Percentiles rank a stretch among this genome's conserved stretches.
phyloP scores from a whole-genome alignment of 1,140 invertebrate genomes.

The Aricia agestis region DNA sequence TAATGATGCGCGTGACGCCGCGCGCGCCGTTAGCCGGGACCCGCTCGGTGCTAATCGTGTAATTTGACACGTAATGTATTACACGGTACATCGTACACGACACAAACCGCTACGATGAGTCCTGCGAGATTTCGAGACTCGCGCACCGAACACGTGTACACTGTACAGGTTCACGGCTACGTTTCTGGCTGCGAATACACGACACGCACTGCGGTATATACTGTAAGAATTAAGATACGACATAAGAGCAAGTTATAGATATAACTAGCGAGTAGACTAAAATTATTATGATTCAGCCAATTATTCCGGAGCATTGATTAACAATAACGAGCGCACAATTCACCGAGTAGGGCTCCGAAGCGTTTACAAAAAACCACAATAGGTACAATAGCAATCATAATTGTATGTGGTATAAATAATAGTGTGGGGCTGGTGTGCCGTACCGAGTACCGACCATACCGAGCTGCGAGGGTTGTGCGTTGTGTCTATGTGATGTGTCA shows the following conservation, averaged over 20 bases:
- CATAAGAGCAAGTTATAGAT: no score
- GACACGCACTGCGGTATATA: no score
- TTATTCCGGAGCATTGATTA: no score
- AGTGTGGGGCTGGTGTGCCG: background rate
- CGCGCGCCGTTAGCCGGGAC: background rate
- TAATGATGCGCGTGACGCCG: background rate
- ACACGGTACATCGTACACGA: background rate
- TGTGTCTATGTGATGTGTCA: no score
- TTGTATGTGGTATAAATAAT: background rate
- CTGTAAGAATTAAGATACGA: no score
- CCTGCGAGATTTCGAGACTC: background rate
- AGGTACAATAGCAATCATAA: background rate
- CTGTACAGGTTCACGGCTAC: no score
- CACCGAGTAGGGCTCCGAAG: background rate
- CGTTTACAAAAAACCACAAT: background rate
- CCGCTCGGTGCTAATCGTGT: background rate
- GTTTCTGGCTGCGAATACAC: no score
- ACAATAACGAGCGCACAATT: background rate
- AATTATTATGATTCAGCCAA: no score
- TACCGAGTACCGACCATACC: background rate
- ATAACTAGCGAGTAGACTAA: no score
- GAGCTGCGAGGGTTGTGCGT: background rate
- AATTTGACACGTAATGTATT: background rate
- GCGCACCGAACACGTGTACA: no score
- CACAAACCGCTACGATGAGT: background rate